Evolutionary conservation across 1,140 invertebrate species (phyloP), one percentile per base, ranked within the genome.

Genomic region (Gonioctena quinquepunctata): DNA sequence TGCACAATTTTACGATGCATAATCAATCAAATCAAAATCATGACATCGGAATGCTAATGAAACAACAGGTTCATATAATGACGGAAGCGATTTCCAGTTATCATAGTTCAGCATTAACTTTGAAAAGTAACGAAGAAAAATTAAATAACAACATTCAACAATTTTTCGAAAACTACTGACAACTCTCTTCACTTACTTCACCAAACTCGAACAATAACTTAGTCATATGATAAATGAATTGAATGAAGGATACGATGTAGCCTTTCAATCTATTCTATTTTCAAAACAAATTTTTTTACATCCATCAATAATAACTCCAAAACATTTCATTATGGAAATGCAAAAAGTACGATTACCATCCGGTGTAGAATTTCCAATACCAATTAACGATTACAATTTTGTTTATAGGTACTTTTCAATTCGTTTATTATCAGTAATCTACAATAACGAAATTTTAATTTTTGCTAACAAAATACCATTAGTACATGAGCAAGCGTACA

Each of bases 281-380:
- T 82, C 28, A 33, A 33, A 33, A 33, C 28, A 33, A 33, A 33
- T 11, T 33, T 11, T 33, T 13, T 33, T 33, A 16, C 76, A 79
- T 50, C 80, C 76, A 1, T 76, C 75, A 22, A 74, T 82, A 11
- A 77, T 79, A 63, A 70, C 72, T 42, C 60, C 77, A 25, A 69
- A 71, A 33, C 56, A 73, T 57, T 28, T 81, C n/a, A n/a, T n/a
- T n/a, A n/a, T n/a, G n/a, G n/a, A n/a, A n/a, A n/a, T n/a, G n/a
- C n/a, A n/a, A n/a, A 33, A 33, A 33, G n/a, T 33, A 7, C 8
- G n/a, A 33, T 33, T 33, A 33, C 8, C 0, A 0, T 33, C 28
- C 8, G n/a, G n/a, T 33, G n/a, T 33, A 13, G 28, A 33, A 33
- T 33, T 33, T 13, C 50, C 50, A n/a, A 54, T 54, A 18, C 50